Evolutionary conservation across 2,888 invertebrate genomes (phyloP).

Genomic region (Diloba caeruleocephala): DNA sequence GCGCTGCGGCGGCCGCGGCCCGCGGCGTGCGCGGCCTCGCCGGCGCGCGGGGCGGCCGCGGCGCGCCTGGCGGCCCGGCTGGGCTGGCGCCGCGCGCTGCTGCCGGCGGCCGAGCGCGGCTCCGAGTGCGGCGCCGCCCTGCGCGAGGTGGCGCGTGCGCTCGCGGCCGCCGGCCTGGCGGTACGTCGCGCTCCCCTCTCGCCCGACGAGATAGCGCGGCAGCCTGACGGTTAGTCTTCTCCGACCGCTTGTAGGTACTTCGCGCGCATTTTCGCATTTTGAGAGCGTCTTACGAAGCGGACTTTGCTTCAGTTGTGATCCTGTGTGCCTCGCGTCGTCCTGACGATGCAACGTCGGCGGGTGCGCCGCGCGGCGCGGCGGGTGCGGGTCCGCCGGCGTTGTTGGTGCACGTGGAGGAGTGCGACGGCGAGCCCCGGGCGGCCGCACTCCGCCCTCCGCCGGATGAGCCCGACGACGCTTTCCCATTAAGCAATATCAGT

Average conservation of each 20-base stretch:
- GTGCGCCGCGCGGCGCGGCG: conserved; percentile 17
- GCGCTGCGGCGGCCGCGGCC: conserved; percentile 54
- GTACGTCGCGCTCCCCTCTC: conserved; percentile 51
- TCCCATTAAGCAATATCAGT: conserved; percentile 57
- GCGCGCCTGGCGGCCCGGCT: conserved; percentile 59
- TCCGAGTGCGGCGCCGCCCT: conserved; percentile 62
- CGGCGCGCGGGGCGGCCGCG: conserved; percentile 63
- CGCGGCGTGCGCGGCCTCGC: conserved; percentile 48
- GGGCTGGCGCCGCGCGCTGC: conserved; percentile 67
- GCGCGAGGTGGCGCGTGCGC: conserved; percentile 53
- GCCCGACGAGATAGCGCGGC: conserved; percentile 37
- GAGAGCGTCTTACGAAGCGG: background rate
- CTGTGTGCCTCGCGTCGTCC: conserved; percentile 57
- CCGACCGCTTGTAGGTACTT: background rate
- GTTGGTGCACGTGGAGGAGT: conserved; percentile 55
- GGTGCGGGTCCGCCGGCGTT: conserved; percentile 33
- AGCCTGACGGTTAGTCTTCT: conserved; percentile 61
- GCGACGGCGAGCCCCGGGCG: conserved; percentile 17
- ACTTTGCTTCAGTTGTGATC: conserved; percentile 60
- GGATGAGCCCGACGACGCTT: conserved; percentile 34
- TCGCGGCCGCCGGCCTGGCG: conserved; percentile 59
- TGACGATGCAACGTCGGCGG: conserved; percentile 19
- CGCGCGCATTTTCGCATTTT: too few relatives aligned
- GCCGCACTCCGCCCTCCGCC: conserved; percentile 2
- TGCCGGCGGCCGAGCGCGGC: conserved; percentile 54